Conservation (phyloP, 1,140 invertebrate species). For the Caenorhabditis brenneri region DNA sequence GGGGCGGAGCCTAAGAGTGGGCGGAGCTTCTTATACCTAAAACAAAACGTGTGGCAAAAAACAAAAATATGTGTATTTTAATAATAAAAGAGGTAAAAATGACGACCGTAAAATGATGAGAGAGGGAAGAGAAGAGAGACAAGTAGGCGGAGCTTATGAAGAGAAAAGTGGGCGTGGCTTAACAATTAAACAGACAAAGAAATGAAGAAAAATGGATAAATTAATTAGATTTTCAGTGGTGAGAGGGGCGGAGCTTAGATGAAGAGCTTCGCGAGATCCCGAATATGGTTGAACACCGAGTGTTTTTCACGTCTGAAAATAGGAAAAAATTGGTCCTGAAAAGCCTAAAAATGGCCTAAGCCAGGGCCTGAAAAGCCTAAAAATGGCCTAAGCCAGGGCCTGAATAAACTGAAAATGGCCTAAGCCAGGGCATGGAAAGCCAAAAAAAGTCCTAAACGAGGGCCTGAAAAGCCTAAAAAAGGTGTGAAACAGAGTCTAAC, state of each 20-base stretch:
- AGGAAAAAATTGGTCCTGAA: not conserved
- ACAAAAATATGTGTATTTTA: not conserved
- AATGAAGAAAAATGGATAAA: no score
- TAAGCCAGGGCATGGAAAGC: not conserved
- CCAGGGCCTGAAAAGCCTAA: not conserved
- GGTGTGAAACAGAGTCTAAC: not conserved
- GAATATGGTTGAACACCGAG: not conserved
- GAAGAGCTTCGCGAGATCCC: constrained; percentile 10
- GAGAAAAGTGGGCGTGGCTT: no score
- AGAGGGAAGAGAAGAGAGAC: not conserved
- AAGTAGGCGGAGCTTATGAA: not conserved
- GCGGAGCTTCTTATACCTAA: no score
- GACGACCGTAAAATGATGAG: not conserved
- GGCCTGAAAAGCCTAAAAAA: not conserved
- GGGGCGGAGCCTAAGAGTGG: no score
- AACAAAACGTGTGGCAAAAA: no score
- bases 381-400: not conserved
- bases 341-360: not conserved
- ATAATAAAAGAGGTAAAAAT: no score
- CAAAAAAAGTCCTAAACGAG: not conserved
- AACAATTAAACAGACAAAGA: no score
- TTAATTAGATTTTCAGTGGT: not conserved
- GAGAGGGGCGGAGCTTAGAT: not conserved
- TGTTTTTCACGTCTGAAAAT: not conserved
- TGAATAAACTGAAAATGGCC: not conserved